Evolutionary conservation across 2,113 vertebrate genomes (phyloP), one percentile per base, ranked within the genome.

Genomic region (Antennarius striatus): DNA sequence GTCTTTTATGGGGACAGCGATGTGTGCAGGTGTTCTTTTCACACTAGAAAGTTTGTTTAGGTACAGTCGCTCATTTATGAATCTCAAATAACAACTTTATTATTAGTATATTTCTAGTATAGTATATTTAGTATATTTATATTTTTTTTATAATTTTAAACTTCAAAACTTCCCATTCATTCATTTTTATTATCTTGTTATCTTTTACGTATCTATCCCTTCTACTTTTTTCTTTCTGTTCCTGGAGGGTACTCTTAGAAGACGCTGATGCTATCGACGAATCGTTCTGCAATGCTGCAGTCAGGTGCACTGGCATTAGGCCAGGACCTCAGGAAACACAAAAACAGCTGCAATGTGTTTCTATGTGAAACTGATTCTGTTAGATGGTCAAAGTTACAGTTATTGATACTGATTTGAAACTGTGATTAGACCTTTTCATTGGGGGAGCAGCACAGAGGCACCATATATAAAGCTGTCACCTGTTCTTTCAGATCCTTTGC

Each of bases 1-100:
- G 40, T 15, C 7, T 36, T 59, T 72, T 68, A 69, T 63, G 56
- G 40, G 17, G 36, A 28, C 28, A 52, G n/a, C 49, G 16, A 32
- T 47, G 64, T n/a, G 47, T 29, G 51, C 82, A 87, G 82, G 64
- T 90, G 80, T 5, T 62, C 46, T 22, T 30, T 80, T 86, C 81
- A 76, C 82, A 65, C 77, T 46, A 52, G 58, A 69, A 69, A 79
- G 36, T 6, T n/a, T 11, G 3, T 12, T 29, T 9, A 50, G 32
- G n/a, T 39, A 15, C 22, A 4, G 17, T 3, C 40, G 7, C 12
- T 49, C 39, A 28, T 75, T 86, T 50, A 69, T 50, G 13, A 65
- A 30, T 6, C 7, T 13, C 30, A 71, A 50, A 75, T 43, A 72
- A 62, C 36, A 32, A 14, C 4, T 8, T 32, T 56, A n/a, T 16